These are phyloP conservation scores for Brassicogethes aeneus DNA, from an alignment of 2,888 invertebrate species.

Conservation along the genomic window DNA sequence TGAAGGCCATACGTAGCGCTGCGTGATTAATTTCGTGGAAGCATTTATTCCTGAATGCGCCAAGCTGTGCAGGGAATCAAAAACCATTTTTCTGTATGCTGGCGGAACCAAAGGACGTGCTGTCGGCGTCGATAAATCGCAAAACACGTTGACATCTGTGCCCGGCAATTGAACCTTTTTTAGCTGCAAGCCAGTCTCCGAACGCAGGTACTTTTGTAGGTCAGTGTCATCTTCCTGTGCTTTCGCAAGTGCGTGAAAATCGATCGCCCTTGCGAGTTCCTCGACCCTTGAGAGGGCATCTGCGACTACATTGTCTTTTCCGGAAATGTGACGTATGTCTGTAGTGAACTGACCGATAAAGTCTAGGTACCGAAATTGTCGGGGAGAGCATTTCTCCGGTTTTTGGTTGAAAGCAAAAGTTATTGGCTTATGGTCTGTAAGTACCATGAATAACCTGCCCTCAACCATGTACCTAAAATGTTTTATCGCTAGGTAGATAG, in stretches of 20 bases:
- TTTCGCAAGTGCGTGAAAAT: slow-evolving; percentile 4
- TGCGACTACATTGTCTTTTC: slow-evolving; percentile 29
- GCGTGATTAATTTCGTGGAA: background rate
- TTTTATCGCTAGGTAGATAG: slow-evolving; percentile 9
- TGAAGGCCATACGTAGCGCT: background rate
- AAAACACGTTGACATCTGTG: background rate
- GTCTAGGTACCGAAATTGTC: slow-evolving; percentile 30
- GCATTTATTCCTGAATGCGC: background rate
- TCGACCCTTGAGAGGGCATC: slow-evolving; percentile 26
- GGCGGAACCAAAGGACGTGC: background rate
- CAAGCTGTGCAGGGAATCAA: background rate
- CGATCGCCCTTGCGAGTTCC: background rate
- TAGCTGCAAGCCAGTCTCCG: background rate
- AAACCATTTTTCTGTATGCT: background rate
- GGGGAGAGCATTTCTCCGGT: slow-evolving; percentile 24
- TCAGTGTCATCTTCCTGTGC: slow-evolving; percentile 6
- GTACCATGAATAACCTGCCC: slow-evolving; percentile 6
- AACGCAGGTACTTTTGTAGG: background rate
- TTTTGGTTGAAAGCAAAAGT: slow-evolving; percentile 27
- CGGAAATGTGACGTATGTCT: slow-evolving; percentile 28
- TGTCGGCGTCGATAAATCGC: background rate
- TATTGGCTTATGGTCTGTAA: slow-evolving; percentile 33
- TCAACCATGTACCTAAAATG: slow-evolving; percentile 10
- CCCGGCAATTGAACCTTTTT: too few species aligned
- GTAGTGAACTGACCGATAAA: slow-evolving; percentile 29